Evolutionary conservation across 1,140 invertebrate genomes (phyloP).

Genomic region (Chelonus insularis): DNA sequence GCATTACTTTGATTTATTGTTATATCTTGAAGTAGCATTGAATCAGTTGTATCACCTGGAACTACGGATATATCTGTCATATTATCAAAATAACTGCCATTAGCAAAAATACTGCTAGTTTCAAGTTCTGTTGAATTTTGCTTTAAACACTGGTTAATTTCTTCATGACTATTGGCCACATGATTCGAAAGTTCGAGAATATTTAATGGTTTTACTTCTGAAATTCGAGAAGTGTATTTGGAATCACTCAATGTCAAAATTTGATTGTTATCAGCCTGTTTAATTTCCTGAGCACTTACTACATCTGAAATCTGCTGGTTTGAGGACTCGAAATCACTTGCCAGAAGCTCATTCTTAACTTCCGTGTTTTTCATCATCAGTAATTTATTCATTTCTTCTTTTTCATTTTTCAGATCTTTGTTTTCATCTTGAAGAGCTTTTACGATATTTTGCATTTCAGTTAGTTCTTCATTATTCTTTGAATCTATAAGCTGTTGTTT

Average conservation of each 20-base stretch:
- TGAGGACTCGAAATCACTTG: background rate
- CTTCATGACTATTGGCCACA: background rate
- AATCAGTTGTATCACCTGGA: conserved; percentile 9
- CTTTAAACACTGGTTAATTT: too few relatives aligned
- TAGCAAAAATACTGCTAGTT: conserved; percentile 43
- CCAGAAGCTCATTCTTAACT: conserved; percentile 21
- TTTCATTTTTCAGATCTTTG: conserved; percentile 25
- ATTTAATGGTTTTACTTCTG: conserved; percentile 14
- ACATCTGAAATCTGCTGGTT: background rate
- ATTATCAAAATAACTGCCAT: conserved; percentile 42
- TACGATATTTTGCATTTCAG: background rate
- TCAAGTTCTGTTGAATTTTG: conserved; percentile 25
- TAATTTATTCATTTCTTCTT: background rate
- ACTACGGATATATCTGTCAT: conserved; percentile 28
- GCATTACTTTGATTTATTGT: too few relatives aligned
- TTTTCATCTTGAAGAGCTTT: conserved; percentile 10
- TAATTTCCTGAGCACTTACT: background rate
- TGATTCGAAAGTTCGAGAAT: background rate
- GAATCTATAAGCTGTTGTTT: background rate
- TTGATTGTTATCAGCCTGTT: background rate
- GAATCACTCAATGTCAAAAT: background rate
- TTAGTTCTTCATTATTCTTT: too few relatives aligned
- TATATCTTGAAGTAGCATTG: too few relatives aligned
- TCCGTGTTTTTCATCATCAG: conserved; percentile 13
- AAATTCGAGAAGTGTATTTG: conserved; percentile 1